Conservation (phyloP, 2,797 vertebrate genomes). For the Cuculus canorus region DNA sequence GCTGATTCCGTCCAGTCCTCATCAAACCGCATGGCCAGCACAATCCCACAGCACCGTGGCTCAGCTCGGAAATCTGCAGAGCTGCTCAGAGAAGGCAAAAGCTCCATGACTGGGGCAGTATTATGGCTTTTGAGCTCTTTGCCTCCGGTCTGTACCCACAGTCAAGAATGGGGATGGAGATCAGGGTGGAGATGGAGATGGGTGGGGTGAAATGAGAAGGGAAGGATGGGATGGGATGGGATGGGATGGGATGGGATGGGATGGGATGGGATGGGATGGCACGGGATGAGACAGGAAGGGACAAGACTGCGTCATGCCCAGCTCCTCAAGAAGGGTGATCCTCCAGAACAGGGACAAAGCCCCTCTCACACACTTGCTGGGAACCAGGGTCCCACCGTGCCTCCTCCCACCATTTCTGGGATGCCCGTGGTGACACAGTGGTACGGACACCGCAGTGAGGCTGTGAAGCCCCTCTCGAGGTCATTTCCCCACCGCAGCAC, state of each 20-base stretch:
- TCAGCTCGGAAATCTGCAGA: accelerated
- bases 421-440: accelerated
- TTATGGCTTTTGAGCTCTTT: accelerated
- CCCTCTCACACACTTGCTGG: background rate
- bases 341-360: background rate
- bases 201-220: no score
- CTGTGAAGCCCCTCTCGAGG: background rate
- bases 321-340: background rate
- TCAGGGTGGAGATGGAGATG: no score
- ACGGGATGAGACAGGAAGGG: background rate
- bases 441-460: background rate
- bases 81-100: background rate
- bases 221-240: no score
- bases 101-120: accelerated
- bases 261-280: no score
- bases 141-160: background rate
- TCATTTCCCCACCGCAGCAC: background rate
- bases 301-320: background rate
- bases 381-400: accelerated
- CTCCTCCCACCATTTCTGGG: background rate
- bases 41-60: accelerated
- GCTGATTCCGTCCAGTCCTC: background rate
- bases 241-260: background rate
- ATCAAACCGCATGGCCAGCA: accelerated
- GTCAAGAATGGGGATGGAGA: no score